Evolutionary conservation across 2,888 invertebrate species (phyloP), one percentile per base, ranked within the genome.

Genomic region (Andricus curvator): DNA sequence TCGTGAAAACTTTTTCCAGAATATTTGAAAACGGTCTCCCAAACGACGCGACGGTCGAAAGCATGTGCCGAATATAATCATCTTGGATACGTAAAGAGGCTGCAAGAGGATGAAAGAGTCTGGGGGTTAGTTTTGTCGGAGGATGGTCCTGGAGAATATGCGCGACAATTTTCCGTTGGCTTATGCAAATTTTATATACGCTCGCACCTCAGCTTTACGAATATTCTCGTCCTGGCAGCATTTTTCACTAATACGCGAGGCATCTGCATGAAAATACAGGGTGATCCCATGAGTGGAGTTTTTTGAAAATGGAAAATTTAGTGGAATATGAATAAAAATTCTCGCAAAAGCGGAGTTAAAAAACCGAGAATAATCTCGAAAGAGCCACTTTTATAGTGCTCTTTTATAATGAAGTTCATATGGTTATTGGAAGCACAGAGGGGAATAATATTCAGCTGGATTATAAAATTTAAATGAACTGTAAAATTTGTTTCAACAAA

Each of bases 171-270:
- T 84, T 84, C 82, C 77, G 77, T 82, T 84, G 84, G 84, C 85
- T 87, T 85, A 87, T 87, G 86, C 82, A 87, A 85, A 87, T 87
- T 82, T 77, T 82, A 84, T 80, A 78, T 80, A 77, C 67, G 41
- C 65, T 78, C 76, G 79, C 78, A 80, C 81, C 76, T 82, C 77
- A 67, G 67, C 77, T 64, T 79, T 83, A 78, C 80, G 79, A 80
- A 79, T 81, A 84, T 82, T 83, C 82, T 79, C 78, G 78, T 78
- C 80, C 80, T 78, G 79, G 65, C 62, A 65, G 78, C 77, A 84
- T 81, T 83, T 83, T 82, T 83, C 82, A 80, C 81, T 84, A 83
- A 79, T 83, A 78, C 74, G 78, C 79, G 51, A 56, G 44, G 80
- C 79, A 83, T 83, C 80, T 84, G 78, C 83, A 83, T 82, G 77